Percentiles rank a stretch among this genome's conserved stretches.
These are phyloP conservation scores for Crypturellus tataupa DNA, from an alignment of 2,797 vertebrate species.

Conservation along the genomic window DNA sequence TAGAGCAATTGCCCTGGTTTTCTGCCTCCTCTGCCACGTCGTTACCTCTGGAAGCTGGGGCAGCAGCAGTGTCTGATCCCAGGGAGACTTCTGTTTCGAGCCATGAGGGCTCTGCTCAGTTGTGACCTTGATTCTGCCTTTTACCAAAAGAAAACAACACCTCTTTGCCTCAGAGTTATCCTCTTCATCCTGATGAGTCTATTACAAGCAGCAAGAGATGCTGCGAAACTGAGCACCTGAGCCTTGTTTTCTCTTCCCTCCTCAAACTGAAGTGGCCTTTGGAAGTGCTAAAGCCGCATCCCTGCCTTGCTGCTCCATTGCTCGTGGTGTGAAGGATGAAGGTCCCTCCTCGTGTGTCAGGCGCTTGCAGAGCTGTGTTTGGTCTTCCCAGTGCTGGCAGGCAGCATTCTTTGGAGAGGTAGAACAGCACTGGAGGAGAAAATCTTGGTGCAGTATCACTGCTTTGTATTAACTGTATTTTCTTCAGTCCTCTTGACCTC, in stretches of 20 bases:
- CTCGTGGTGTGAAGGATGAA: fast-evolving
- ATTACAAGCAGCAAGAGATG: background rate
- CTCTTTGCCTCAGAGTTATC: background rate
- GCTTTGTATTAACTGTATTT: background rate
- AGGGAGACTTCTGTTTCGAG: background rate
- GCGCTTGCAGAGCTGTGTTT: fast-evolving
- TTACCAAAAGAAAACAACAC: background rate
- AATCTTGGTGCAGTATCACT: fast-evolving
- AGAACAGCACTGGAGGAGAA: fast-evolving
- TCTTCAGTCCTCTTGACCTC: background rate
- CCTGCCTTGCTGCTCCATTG: background rate
- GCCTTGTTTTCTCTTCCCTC: background rate
- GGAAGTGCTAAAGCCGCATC: background rate
- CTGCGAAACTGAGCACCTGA: background rate
- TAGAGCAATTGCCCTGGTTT: background rate
- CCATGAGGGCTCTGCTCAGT: background rate
- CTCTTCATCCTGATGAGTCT: background rate
- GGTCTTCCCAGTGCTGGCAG: background rate
- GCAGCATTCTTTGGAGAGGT: background rate
- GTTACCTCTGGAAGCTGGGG: background rate
- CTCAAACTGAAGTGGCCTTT: background rate
- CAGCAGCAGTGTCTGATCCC: background rate
- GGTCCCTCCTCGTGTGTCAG: background rate
- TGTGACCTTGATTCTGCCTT: background rate
- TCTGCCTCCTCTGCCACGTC: background rate